phyloP scores from a whole-genome alignment of 1,140 invertebrate genomes.

The Liolophura sinensis region DNA sequence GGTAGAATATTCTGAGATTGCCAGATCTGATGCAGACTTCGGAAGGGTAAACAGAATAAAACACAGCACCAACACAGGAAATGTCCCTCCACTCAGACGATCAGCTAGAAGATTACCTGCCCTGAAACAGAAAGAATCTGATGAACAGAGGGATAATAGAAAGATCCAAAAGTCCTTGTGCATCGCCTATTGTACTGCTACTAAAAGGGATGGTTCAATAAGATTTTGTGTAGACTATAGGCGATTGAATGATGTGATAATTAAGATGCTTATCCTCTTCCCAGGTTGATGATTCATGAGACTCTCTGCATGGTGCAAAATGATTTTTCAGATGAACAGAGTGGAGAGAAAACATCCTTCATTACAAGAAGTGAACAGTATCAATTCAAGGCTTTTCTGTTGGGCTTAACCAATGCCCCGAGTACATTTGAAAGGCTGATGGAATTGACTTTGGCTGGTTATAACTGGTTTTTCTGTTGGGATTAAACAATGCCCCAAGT shows the following conservation, averaged over 20 bases:
- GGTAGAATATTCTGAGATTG: not conserved
- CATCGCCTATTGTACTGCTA: too few species aligned
- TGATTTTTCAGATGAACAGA: constrained; percentile 20
- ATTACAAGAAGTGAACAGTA: too few species aligned
- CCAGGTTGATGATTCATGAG: too few species aligned
- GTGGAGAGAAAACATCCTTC: too few species aligned
- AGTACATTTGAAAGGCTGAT: constrained; percentile 36
- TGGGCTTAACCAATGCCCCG: constrained; percentile 16
- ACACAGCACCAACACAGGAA: constrained; percentile 12
- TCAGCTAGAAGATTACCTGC: constrained; percentile 8
- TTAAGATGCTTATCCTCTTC: too few species aligned
- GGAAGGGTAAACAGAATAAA: constrained; percentile 8
- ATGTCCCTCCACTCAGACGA: constrained; percentile 12
- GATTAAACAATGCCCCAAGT: too few species aligned
- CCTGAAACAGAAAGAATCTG: constrained; percentile 3
- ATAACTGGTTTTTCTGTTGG: too few species aligned
- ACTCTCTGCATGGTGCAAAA: constrained; percentile 6
- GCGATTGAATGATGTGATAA: too few species aligned
- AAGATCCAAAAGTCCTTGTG: too few species aligned
- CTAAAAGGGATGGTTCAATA: too few species aligned
- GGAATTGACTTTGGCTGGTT: constrained; percentile 21
- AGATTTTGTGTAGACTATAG: too few species aligned
- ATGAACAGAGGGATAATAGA: constrained; percentile 1
- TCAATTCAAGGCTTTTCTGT: too few species aligned
- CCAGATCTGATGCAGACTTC: constrained; percentile 11